Percentiles rank a stretch among this genome's conserved stretches.
Conservation (phyloP, 2,113 vertebrate genomes). For the Haliaeetus leucogaster region DNA sequence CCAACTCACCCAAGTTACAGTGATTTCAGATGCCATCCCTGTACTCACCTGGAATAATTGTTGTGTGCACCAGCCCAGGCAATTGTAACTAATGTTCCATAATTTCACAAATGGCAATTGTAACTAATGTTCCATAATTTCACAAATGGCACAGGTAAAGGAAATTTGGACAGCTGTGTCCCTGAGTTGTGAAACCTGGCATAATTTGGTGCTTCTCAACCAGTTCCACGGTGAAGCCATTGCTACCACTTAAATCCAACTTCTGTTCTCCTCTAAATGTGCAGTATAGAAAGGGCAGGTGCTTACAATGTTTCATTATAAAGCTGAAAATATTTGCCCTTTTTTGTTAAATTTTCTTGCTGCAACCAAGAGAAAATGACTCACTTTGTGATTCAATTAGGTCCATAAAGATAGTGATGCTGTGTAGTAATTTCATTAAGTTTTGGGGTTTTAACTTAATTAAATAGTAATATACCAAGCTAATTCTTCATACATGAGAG, state of each 20-base stretch:
- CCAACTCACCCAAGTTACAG: not conserved
- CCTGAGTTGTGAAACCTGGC: not conserved
- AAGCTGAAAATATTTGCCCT: not conserved
- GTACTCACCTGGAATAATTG: not conserved
- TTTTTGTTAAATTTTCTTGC: not conserved
- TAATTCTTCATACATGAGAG: not conserved
- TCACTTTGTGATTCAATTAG: not conserved
- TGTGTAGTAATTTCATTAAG: not conserved
- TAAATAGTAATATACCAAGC: not conserved
- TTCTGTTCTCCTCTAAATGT: not conserved
- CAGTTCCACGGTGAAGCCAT: not conserved
- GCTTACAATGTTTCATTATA: not conserved
- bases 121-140: not conserved
- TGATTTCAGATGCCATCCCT: not conserved
- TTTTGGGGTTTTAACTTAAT: not conserved
- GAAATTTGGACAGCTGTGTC: not conserved
- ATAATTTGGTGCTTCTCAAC: not conserved
- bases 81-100: not conserved
- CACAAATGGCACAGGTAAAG: not conserved
- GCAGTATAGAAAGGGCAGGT: not conserved
- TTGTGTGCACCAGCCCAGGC: not conserved
- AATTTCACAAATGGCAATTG: not conserved
- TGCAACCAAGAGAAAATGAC: not conserved
- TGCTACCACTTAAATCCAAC: not conserved
- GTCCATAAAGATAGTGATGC: not conserved